These are phyloP conservation scores for Maccullochella peelii DNA, from an alignment of 2,113 vertebrate species.

Conservation along the genomic window DNA sequence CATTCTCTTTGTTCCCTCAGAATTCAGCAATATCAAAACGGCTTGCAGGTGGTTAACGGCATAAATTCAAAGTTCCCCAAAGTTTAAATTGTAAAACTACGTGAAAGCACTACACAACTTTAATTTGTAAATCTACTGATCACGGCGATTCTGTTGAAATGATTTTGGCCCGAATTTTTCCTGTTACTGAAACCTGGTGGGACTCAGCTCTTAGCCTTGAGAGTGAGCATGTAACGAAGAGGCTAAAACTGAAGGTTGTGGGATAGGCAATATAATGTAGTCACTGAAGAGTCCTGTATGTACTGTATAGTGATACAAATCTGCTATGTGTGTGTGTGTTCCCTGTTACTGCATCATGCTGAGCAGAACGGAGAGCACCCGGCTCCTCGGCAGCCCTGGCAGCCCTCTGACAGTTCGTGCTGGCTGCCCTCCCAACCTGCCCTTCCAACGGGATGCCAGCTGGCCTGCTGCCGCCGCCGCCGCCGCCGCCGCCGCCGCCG, in stretches of 20 bases:
- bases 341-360: constrained; percentile 39
- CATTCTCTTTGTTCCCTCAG: background rate
- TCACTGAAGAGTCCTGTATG: background rate
- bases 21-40: background rate
- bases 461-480: constrained; percentile 55
- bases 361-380: constrained; percentile 51
- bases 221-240: background rate
- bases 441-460: constrained; percentile 63
- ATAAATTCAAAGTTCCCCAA: background rate
- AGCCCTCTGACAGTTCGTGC: constrained; percentile 53
- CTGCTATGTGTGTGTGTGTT: constrained; percentile 20
- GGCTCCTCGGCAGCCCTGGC: constrained; percentile 55
- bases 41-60: background rate
- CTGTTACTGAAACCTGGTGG: background rate
- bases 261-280: background rate
- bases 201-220: background rate
- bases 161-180: background rate
- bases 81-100: background rate
- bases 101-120: background rate
- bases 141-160: background rate
- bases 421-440: constrained; percentile 59
- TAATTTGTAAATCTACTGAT: background rate
- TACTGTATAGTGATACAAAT: background rate
- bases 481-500: too few species aligned
- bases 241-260: background rate